Evolutionary conservation across 2,888 invertebrate species (phyloP).

Genomic region (Dryocosmus kuriphilus): DNA sequence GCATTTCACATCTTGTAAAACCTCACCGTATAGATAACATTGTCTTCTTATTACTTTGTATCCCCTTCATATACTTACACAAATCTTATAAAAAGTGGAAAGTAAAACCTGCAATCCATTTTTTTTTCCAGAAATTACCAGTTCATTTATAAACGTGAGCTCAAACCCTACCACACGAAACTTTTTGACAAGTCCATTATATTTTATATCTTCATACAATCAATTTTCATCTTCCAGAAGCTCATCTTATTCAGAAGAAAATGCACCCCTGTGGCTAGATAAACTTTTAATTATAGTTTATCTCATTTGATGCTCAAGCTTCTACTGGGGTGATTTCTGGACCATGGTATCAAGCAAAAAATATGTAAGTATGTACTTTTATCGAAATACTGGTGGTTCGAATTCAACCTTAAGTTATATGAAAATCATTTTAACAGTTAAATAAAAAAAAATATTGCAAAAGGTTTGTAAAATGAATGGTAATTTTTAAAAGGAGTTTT

Average conservation of each 20-base stretch:
- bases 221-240: neutral
- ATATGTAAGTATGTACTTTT: too few relatives aligned
- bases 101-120: neutral
- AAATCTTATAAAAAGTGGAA: neutral
- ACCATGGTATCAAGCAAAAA: too few relatives aligned
- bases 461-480: too few relatives aligned
- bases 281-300: neutral
- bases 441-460: too few relatives aligned
- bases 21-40: neutral
- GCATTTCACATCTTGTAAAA: neutral
- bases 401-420: too few relatives aligned
- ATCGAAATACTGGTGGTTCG: too few relatives aligned
- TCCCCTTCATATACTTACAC: neutral
- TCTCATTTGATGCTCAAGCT: neutral
- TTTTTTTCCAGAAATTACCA: neutral
- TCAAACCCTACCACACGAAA: neutral
- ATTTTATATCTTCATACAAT: neutral
- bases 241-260: neutral
- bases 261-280: too few relatives aligned
- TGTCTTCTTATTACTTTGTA: neutral
- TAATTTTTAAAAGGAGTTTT: too few relatives aligned
- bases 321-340: too few relatives aligned
- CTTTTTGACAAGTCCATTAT: neutral
- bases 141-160: neutral
- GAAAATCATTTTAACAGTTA: too few relatives aligned